Percentiles rank a stretch among this genome's conserved stretches.
phyloP scores from a whole-genome alignment of 2,797 vertebrate species.

The Salarias fasciatus region DNA sequence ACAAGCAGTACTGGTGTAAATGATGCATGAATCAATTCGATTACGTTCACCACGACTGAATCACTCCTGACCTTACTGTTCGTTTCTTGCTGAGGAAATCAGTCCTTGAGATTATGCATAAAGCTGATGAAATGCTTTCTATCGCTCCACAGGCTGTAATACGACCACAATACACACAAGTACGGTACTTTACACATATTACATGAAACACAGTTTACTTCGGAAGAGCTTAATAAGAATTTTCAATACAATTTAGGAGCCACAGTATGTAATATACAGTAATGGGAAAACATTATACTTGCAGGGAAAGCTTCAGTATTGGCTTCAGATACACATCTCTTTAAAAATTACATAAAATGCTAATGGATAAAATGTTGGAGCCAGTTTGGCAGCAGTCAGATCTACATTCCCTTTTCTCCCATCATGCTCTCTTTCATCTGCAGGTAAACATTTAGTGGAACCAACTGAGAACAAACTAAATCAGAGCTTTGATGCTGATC shows the following conservation, averaged over 20 bases:
- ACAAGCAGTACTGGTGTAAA: conserved; percentile 44
- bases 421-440: no score
- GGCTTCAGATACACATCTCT: conserved; percentile 37
- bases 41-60: conserved; percentile 33
- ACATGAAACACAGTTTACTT: no score
- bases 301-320: conserved; percentile 7
- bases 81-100: conserved; percentile 35
- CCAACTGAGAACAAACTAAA: no score
- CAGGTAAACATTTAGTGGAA: no score
- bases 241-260: no score
- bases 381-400: conserved; percentile 51
- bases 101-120: conserved; percentile 46
- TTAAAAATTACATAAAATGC: conserved; percentile 66
- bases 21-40: conserved; percentile 53
- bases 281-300: conserved; percentile 17
- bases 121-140: conserved; percentile 46
- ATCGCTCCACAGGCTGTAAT: neutral
- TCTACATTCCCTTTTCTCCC: conserved; percentile 67
- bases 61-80: conserved; percentile 49
- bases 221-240: no score
- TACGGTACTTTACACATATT: no score
- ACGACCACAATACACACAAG: conserved; percentile 2
- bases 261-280: neutral
- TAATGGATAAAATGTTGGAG: conserved; percentile 62
- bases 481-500: no score